Evolutionary conservation across 2,888 invertebrate species (phyloP).

Genomic region (Drosophila tripunctata): DNA sequence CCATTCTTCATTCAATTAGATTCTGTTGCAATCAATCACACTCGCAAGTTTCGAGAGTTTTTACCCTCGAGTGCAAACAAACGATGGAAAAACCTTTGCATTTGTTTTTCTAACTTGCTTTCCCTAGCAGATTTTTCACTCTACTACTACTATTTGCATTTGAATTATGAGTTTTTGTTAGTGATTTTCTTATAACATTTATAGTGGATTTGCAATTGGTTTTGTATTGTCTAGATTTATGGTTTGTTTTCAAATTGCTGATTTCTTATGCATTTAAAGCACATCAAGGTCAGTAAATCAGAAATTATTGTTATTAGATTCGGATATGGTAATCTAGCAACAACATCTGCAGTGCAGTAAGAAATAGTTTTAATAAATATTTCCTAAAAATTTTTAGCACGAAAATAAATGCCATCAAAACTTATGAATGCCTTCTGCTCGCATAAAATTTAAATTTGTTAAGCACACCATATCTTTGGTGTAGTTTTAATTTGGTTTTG

Average conservation of each 20-base stretch:
- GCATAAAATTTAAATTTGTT: neutral
- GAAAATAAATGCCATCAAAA: neutral
- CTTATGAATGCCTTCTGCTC: conserved; percentile 20
- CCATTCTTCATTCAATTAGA: conserved; percentile 60
- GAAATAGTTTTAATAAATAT: neutral
- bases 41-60: conserved; percentile 62
- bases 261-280: neutral
- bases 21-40: conserved; percentile 69
- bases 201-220: neutral
- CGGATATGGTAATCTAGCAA: neutral
- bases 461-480: conserved; percentile 1
- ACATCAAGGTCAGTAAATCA: neutral
- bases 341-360: neutral
- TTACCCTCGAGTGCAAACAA: conserved; percentile 1
- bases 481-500: conserved; percentile 37
- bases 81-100: conserved; percentile 42
- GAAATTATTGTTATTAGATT: neutral
- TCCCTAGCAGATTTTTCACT: neutral
- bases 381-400: neutral
- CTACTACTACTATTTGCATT: conserved; percentile 16
- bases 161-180: conserved; percentile 28
- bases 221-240: conserved; percentile 5
- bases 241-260: neutral
- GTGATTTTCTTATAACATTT: conserved; percentile 23
- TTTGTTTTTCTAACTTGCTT: neutral